phyloP scores from a whole-genome alignment of 2,113 vertebrate species.

The Ivindomyrus marchei region DNA sequence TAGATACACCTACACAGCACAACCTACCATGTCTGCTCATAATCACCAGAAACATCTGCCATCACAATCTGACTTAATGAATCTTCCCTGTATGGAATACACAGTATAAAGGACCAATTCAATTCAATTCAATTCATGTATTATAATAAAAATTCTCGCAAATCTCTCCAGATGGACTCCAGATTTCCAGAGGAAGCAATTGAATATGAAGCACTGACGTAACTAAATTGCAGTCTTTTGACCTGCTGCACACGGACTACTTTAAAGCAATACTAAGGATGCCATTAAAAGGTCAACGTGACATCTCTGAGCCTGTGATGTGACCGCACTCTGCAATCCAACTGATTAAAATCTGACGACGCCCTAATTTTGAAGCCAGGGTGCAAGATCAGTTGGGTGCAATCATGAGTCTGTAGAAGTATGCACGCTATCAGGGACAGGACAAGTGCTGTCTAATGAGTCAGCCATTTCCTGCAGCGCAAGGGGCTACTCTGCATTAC shows the following conservation, averaged over 20 bases:
- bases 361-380: not conserved
- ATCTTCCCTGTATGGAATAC: not conserved
- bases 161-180: not conserved
- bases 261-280: not conserved
- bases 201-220: not conserved
- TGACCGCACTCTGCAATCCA: slow-evolving; percentile 44
- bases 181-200: not conserved
- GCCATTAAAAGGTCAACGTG: not conserved
- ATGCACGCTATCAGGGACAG: slow-evolving; percentile 27
- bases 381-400: slow-evolving; percentile 28
- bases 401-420: slow-evolving; percentile 27
- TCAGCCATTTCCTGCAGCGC: not conserved
- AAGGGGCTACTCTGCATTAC: not conserved
- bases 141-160: not conserved
- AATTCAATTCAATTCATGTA: not conserved
- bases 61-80: not conserved
- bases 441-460: slow-evolving; percentile 19
- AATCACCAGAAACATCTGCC: not conserved
- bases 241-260: not conserved
- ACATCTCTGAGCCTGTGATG: slow-evolving; percentile 30
- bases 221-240: not conserved
- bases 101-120: not conserved
- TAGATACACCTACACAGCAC: not conserved
- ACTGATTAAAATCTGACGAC: not conserved
- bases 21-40: not conserved